Evolutionary conservation across 2,113 vertebrate genomes (phyloP).

Genomic region (Cephalopholis sonnerati): DNA sequence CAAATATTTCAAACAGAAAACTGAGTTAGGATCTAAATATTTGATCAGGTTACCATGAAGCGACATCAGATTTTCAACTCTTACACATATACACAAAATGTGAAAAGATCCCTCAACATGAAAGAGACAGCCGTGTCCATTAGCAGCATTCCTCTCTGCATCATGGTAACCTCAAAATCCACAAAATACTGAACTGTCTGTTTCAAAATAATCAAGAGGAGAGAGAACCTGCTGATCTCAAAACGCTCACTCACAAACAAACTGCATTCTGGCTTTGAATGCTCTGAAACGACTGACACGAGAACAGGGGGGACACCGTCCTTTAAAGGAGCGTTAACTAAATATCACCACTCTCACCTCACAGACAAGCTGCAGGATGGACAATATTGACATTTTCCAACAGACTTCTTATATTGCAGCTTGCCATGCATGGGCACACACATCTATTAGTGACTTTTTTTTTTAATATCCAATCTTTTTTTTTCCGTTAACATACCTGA

Average conservation of each 20-base stretch:
- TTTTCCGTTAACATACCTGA: conserved; percentile 51
- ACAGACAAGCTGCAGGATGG: conserved; percentile 49
- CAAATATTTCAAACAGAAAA: conserved; percentile 27
- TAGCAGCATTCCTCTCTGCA: conserved; percentile 29
- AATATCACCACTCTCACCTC: conserved; percentile 32
- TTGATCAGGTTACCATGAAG: conserved; percentile 34
- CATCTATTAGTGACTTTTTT: conserved; percentile 43
- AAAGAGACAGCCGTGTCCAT: conserved; percentile 20
- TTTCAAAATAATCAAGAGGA: conserved; percentile 24
- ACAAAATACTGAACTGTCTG: conserved; percentile 32
- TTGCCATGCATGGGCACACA: conserved; percentile 62
- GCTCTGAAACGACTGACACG: conserved; percentile 9
- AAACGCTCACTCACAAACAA: conserved; percentile 14
- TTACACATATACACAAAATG: conserved; percentile 22
- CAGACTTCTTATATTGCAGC: conserved; percentile 44
- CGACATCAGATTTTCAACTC: conserved; percentile 28
- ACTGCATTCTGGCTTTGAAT: conserved; percentile 25
- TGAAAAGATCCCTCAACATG: conserved; percentile 17
- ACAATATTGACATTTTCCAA: conserved; percentile 33
- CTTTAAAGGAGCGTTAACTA: conserved; percentile 15
- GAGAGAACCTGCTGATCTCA: conserved; percentile 17
- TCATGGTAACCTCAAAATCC: conserved; percentile 16
- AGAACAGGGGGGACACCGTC: conserved; percentile 8
- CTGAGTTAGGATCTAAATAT: neutral
- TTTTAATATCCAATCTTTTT: conserved; percentile 76